Percentiles rank a stretch among this genome's conserved stretches.
These are phyloP conservation scores for Heteractis magnifica DNA, from an alignment of 92 coral and sea anemone species.

Conservation along the genomic window DNA sequence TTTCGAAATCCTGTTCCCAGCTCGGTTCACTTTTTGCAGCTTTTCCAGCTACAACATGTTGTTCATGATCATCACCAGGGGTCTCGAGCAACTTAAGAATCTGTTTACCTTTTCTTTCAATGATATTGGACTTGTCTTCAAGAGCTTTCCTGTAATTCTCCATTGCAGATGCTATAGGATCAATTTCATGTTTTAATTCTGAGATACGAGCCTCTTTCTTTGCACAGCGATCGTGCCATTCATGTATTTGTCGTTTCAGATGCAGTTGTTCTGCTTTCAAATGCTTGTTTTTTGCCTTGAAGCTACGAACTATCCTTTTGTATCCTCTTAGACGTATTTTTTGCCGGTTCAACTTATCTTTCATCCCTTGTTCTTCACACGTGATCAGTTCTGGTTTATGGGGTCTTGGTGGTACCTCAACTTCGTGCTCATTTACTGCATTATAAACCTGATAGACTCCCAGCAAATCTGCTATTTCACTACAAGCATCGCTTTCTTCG, in stretches of 20 bases:
- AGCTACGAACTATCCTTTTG: slow-evolving; percentile 7
- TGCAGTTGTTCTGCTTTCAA: slow-evolving; percentile 15
- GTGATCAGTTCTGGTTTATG: slow-evolving; percentile 45
- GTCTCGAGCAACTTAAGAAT: slow-evolving; percentile 5
- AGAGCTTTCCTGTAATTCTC: slow-evolving; percentile 25
- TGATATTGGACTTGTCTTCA: slow-evolving; percentile 19
- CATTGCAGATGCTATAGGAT: slow-evolving; percentile 8
- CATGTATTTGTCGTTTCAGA: slow-evolving; percentile 4
- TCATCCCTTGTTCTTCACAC: slow-evolving; percentile 29
- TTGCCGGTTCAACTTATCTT: slow-evolving; percentile 15
- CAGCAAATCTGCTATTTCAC: slow-evolving; percentile 39
- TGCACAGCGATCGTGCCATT: slow-evolving; percentile 5
- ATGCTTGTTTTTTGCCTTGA: slow-evolving; percentile 13
- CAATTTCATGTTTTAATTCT: slow-evolving; percentile 22
- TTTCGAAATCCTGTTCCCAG: slow-evolving; percentile 3
- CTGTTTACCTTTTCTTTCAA: slow-evolving; percentile 29
- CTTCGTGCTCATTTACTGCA: slow-evolving; percentile 9
- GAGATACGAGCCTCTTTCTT: slow-evolving; percentile 11
- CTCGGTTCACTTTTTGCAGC: background rate
- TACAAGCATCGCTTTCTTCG: slow-evolving; percentile 38
- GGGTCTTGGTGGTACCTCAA: slow-evolving; percentile 14
- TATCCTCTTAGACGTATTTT: slow-evolving; percentile 16
- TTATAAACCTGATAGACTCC: slow-evolving; percentile 25
- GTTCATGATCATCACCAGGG: background rate
- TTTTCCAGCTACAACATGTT: background rate